Evolutionary conservation across 2,797 vertebrate genomes (phyloP).

Genomic region (Anolis apletophallus): DNA sequence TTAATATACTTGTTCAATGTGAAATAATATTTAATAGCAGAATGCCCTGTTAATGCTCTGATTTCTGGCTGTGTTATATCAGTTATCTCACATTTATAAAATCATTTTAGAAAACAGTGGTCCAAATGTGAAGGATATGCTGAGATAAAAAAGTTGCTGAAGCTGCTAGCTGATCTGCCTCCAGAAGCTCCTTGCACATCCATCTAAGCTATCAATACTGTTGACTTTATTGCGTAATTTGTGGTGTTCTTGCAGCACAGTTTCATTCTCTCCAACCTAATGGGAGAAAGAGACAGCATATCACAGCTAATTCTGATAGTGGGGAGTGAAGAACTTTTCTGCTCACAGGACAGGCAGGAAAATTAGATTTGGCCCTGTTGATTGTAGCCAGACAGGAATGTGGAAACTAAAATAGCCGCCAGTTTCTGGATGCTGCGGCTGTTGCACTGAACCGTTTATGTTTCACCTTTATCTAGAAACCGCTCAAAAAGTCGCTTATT

Average conservation of each 20-base stretch:
- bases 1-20: too few species aligned
- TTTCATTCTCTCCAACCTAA: slow-evolving; percentile 22
- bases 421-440: neutral
- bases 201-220: neutral
- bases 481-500: slow-evolving; percentile 25
- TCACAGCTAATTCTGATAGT: slow-evolving; percentile 21
- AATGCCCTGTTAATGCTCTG: neutral
- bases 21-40: neutral
- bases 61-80: neutral
- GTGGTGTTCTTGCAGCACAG: neutral
- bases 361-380: slow-evolving; percentile 24
- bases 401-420: neutral
- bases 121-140: neutral
- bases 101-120: neutral
- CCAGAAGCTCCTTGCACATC: neutral
- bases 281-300: slow-evolving; percentile 3
- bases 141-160: slow-evolving; percentile 24
- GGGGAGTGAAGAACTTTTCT: neutral
- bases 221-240: slow-evolving; percentile 21
- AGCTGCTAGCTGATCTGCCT: neutral
- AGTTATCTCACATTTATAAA: rapidly evolving
- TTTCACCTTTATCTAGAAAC: neutral
- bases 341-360: neutral
- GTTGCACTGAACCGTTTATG: neutral
- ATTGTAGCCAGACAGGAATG: slow-evolving; percentile 1